Conservation (phyloP, 2,797 vertebrate genomes). For the Neomorphus geoffroyi region DNA sequence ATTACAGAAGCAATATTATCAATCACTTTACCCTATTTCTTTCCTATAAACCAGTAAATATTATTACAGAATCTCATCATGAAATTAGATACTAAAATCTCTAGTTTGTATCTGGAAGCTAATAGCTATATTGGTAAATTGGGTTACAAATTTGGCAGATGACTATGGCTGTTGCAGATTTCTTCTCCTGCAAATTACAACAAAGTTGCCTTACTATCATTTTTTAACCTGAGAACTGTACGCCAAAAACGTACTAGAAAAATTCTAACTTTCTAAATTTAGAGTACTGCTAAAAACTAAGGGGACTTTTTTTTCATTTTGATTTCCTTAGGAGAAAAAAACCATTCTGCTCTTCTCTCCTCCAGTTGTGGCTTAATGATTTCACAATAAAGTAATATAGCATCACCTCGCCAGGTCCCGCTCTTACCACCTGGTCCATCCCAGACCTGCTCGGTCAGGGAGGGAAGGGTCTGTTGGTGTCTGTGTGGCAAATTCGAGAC, state of each 20-base stretch:
- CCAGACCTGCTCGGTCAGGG: too few relatives aligned
- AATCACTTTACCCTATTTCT: background rate
- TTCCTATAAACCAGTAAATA: background rate
- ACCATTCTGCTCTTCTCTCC: background rate
- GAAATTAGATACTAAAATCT: background rate
- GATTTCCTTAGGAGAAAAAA: background rate
- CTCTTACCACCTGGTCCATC: too few relatives aligned
- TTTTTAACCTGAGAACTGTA: background rate
- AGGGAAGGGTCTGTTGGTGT: too few relatives aligned
- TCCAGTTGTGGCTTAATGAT: background rate
- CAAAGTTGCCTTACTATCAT: too few relatives aligned
- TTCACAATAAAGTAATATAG: background rate
- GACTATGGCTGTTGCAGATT: background rate
- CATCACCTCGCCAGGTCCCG: too few relatives aligned
- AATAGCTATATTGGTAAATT: background rate
- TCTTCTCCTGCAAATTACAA: background rate
- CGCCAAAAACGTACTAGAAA: background rate
- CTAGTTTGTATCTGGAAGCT: background rate
- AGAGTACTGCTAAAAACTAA: background rate
- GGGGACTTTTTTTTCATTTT: background rate
- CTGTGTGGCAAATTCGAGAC: too few relatives aligned
- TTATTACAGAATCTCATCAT: background rate
- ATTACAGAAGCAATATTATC: background rate
- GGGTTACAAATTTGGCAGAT: background rate
- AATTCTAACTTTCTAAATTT: background rate